A percentile compares a stretch with the other conserved stretches of the same genome.
These are phyloP conservation scores for Leptinotarsa defecta DNA, from an alignment of 1,140 invertebrate genomes.

Conservation along the genomic window DNA sequence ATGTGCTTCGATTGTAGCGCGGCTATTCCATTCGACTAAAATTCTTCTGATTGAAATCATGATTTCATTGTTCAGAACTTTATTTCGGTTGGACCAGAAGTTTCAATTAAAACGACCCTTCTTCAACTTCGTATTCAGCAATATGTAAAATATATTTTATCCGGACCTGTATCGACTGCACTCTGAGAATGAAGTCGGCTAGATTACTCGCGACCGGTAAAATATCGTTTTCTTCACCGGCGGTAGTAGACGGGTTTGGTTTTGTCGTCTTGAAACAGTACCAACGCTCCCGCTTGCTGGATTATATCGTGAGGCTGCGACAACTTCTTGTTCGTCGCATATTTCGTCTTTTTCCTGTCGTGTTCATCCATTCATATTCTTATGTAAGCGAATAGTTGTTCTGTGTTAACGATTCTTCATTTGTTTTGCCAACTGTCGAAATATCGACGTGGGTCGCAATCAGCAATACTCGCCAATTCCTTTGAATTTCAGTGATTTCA, in stretches of 20 bases:
- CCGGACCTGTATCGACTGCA: conserved; percentile 9
- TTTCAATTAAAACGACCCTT: too few relatives aligned
- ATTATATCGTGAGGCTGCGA: background rate
- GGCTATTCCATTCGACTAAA: too few relatives aligned
- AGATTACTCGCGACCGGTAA: conserved; percentile 13
- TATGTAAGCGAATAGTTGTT: background rate
- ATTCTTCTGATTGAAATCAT: too few relatives aligned
- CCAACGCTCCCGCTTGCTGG: background rate
- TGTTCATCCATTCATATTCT: background rate
- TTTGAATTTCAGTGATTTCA: background rate
- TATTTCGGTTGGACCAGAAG: too few relatives aligned
- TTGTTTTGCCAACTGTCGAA: too few relatives aligned
- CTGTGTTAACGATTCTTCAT: background rate
- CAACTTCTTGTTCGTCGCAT: background rate
- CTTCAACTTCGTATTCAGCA: too few relatives aligned
- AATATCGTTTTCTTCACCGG: conserved; percentile 4
- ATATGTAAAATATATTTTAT: background rate
- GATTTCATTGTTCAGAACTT: too few relatives aligned
- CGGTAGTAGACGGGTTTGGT: conserved; percentile 14
- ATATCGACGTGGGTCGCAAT: too few relatives aligned
- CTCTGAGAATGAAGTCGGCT: conserved; percentile 8
- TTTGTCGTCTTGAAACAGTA: conserved; percentile 6
- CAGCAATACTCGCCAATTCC: background rate
- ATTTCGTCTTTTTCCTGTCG: background rate
- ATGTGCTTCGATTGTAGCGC: too few relatives aligned